These are phyloP conservation scores for Cenopis cana DNA, from an alignment of 2,888 invertebrate genomes.

Conservation along the genomic window DNA sequence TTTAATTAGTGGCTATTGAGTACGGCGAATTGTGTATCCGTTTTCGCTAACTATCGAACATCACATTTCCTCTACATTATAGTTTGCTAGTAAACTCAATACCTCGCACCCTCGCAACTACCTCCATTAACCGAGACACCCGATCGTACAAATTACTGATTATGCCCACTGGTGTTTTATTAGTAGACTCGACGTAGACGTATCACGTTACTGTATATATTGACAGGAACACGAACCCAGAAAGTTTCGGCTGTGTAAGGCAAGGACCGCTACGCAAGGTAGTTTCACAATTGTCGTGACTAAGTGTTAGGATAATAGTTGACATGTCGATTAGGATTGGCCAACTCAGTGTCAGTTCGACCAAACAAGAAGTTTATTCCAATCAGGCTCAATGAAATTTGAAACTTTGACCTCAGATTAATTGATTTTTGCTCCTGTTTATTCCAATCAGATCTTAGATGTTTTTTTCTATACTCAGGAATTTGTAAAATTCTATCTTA, in stretches of 20 bases:
- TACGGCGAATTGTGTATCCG: not conserved
- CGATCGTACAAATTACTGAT: conserved; percentile 39
- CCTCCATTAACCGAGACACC: conserved; percentile 37
- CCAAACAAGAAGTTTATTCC: not conserved
- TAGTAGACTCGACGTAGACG: conserved; percentile 18
- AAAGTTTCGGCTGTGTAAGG: not conserved
- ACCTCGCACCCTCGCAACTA: conserved; percentile 21
- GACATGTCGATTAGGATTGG: not conserved
- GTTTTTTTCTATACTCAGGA: not conserved
- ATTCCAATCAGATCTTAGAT: not conserved
- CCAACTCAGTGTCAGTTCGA: not conserved
- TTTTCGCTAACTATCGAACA: not conserved
- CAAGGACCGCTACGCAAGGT: not conserved
- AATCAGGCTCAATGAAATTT: not conserved
- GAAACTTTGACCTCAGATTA: no score
- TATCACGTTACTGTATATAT: conserved; percentile 22
- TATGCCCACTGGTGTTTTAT: conserved; percentile 36
- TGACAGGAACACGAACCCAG: conserved; percentile 8
- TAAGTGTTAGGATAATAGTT: not conserved
- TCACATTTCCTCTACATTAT: conserved; percentile 4
- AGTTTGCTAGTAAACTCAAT: conserved; percentile 21
- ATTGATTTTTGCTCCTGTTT: no score
- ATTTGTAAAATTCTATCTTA: no score
- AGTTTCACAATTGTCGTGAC: not conserved
- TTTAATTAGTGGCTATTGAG: no score